Base-by-base conservation (phyloP, 92 coral and sea anemone genomes). In the Montipora capitata region DNA sequence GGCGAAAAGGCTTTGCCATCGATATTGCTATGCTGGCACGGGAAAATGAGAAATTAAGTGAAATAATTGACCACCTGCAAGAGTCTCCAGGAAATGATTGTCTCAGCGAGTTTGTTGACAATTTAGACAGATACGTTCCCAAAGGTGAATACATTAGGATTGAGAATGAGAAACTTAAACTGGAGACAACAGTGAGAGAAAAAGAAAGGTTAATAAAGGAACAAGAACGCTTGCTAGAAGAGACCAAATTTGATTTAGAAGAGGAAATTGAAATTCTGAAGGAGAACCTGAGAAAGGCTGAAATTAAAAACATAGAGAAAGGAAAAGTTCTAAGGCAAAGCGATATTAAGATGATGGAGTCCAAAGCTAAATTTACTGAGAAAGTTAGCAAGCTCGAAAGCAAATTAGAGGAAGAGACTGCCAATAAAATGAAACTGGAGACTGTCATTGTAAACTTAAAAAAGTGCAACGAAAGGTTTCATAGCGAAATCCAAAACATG, bases 41-140 rank as follows among this genome's bases (percentile, higher is more conserved):
- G 58, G 98, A 95, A 78, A 95, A 95, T 81, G 96, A 88, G 77
- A 95, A 95, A 63, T 77, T 95, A 72, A 94, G 96, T 51, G 98
- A 95, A 68, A 95, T 95, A 58, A 84, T 95, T 15, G 92, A 95
- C 85, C 98, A 94, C 76, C 72, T 95, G 80, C 91, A 91, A 10
- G 88, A 91, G 18, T 70, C 84, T 12, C 92, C 95, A 12, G 74
- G 59, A 39, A 74, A 78, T 48, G 95, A 92, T 16, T 74, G 91
- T 17, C 54, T 95, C 40, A 87, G 85, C 71, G 88, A 88, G 39
- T 88, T 93, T 56, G 80, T 93, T 85, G 95, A 84, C 71, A 79
- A 88, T 4, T 85, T 94, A 14, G 98, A 93, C 66, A 89, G 84
- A 58, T 92, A 91, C 59, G 96, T 93, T n/a, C 90, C 94, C 16